Base-by-base conservation (phyloP, 2,113 vertebrate genomes). In the Chionodraco myersi region DNA sequence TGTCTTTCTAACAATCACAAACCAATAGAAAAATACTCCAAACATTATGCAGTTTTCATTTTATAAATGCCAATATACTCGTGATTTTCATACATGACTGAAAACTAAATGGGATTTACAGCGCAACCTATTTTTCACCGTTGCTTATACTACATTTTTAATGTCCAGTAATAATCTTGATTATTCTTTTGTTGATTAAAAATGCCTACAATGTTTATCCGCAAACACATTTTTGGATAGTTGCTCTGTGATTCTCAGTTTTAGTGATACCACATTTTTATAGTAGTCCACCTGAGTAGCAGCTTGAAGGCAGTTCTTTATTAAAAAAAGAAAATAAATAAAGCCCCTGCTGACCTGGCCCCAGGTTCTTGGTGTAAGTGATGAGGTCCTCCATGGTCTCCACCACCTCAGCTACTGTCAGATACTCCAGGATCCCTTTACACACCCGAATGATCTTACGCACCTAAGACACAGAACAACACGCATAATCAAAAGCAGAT, bases 331-430 rank as follows among this genome's bases (percentile, higher is more conserved):
- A 30, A 30, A 30, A 30, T 3, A 30, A 30, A 62, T 10, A 75
- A 48, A 18, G 2, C 54, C 62, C 61, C 36, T 49, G 51, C 85
- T 88, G 67, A 99, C 98, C 97, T 96, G 98, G 98, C 69, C 98
- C 97, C 72, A 99, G 95, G 90, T 99, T 99, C 94, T 99, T 99
- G 18, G 98, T 99, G 83, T 99, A 99, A 16, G 98, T 99, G 91
- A 99, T 96, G 93, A 99, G 95, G 91, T 99, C 98, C 92, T 99
- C 98, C 97, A 99, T 99, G 52, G 96, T 98, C 90, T 99, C 98
- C 81, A 99, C 98, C 78, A 99, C 97, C 83, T 99, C 97, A 0
- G 98, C 97, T 82, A 99, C 98, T 5, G 98, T 95, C 90, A 99
- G 95, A 88, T 99, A 99, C 92, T 99, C 98, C 86, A 99, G 90